These are phyloP conservation scores for Hyperopisus bebe DNA, from an alignment of 2,113 vertebrate genomes.

Conservation along the genomic window DNA sequence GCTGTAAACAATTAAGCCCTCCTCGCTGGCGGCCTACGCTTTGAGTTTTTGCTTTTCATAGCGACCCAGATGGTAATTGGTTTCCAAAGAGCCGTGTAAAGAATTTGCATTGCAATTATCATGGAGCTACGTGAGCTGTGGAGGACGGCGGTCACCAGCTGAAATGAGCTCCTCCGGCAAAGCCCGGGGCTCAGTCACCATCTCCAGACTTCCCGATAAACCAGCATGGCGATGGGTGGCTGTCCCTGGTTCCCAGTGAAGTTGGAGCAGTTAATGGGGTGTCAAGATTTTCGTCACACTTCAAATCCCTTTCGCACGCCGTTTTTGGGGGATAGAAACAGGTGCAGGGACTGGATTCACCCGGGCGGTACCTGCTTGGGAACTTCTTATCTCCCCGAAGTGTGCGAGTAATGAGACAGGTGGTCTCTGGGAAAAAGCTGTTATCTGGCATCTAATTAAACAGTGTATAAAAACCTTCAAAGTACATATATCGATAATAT, in stretches of 20 bases:
- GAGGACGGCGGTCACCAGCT: neutral
- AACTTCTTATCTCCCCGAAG: neutral
- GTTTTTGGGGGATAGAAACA: neutral
- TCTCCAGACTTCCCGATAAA: neutral
- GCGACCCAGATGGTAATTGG: constrained; percentile 34
- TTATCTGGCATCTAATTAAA: neutral
- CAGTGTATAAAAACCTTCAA: neutral
- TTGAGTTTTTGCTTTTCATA: constrained; percentile 28
- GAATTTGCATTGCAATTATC: constrained; percentile 33
- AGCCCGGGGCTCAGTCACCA: neutral
- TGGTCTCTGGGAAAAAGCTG: neutral
- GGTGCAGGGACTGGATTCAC: neutral
- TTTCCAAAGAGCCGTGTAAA: constrained; percentile 19
- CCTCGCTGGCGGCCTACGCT: constrained; percentile 12
- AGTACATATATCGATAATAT: neutral
- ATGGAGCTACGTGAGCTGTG: constrained; percentile 4
- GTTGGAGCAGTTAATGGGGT: neutral
- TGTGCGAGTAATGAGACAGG: neutral
- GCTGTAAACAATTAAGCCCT: constrained; percentile 44
- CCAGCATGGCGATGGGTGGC: neutral
- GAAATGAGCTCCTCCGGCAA: neutral
- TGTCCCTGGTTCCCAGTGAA: neutral
- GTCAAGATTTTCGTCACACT: neutral
- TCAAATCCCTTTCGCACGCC: neutral
- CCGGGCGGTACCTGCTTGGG: neutral